Evolutionary conservation across 2,797 vertebrate species (phyloP).

Genomic region (Molossus molossus): DNA sequence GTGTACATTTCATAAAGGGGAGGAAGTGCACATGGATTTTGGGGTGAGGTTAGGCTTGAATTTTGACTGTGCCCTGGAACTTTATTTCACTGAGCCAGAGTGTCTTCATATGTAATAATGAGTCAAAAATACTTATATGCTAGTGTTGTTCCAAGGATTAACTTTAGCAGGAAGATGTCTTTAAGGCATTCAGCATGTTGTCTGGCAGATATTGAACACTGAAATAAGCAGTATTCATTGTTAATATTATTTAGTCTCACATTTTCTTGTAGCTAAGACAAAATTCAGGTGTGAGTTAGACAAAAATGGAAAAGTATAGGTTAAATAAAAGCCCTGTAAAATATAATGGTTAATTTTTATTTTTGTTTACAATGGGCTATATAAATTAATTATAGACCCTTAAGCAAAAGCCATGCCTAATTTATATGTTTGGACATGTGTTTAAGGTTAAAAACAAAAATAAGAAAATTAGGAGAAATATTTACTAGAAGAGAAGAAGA

Average conservation of each 20-base stretch:
- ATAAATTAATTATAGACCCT: slow-evolving; percentile 11
- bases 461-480: neutral
- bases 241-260: slow-evolving; percentile 39
- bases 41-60: slow-evolving; percentile 6
- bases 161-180: neutral
- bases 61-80: slow-evolving; percentile 14
- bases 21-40: neutral
- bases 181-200: neutral
- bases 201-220: neutral
- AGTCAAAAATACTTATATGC: neutral
- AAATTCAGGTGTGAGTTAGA: slow-evolving; percentile 27
- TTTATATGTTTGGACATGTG: neutral
- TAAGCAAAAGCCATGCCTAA: neutral
- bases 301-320: slow-evolving; percentile 5
- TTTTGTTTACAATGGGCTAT: neutral
- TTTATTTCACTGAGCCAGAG: neutral
- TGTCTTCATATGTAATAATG: slow-evolving; percentile 22
- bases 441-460: slow-evolving; percentile 45
- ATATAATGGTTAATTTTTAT: slow-evolving; percentile 10
- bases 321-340: neutral
- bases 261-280: slow-evolving; percentile 36
- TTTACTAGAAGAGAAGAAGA: slow-evolving; percentile 19
- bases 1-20: neutral
- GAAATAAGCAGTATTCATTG: slow-evolving; percentile 4
- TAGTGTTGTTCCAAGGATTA: slow-evolving; percentile 5